Base-by-base conservation (phyloP, 1,140 invertebrate species). In the Daktulosphaira vitifoliae region DNA sequence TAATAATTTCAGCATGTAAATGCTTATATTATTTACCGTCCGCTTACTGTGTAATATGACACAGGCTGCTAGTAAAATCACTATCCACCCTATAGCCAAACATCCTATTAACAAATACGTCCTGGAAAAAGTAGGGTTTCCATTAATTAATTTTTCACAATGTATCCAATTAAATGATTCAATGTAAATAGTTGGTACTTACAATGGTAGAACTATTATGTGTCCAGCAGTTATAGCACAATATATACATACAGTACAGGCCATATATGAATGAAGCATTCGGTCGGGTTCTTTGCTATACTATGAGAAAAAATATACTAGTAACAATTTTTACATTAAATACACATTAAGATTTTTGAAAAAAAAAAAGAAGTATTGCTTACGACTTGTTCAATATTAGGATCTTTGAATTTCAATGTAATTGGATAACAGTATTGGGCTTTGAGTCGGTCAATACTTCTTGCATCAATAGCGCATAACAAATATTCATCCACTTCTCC, bases 401-500 rank as follows among this genome's bases (percentile, higher is more conserved):
- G 74, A 69, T 89, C 82, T 65, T 85, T 82, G 76, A 95, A 95
- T 65, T 84, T 88, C 7, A 95, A 80, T 15, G 91, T 81, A 72
- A 92, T 81, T 0, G 84, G 81, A 15, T 82, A 82, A 71, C 90
- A 93, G 74, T 95, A 90, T 69, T 94, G 88, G 0, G 85, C 81
- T 37, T 90, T 80, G 9, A 94, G 79, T 53, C 86, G 81, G 75
- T 96, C 91, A 51, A 94, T 92, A 72, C 89, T 92, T n/a, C 92
- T 80, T 0, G 92, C 92, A 76, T 96, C 92, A 66, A 96, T 96
- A 1, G 92, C 92, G 52, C 88, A 82, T 79, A 90, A 89, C 37
- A 96, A 78, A 75, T 96, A 96, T 68, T 96, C 92, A 73, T 95
- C 94, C 1, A 96, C 91, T 77, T 95, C 92, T 67, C 93, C 90